phyloP scores from a whole-genome alignment of 1,140 invertebrate species.

The Ips nitidus region DNA sequence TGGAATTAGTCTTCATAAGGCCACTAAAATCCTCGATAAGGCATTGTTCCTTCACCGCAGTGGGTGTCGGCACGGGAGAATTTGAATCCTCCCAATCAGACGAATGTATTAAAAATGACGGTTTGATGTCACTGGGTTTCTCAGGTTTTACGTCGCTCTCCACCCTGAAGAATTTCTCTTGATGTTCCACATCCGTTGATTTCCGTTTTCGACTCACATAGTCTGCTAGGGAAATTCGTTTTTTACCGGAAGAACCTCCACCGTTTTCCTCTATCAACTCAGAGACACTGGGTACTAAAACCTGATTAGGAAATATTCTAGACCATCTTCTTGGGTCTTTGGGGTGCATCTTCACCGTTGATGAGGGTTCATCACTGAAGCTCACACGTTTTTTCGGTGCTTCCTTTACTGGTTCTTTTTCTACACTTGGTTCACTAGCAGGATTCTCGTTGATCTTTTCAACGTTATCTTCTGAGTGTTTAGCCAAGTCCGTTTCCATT shows the following conservation, averaged over 20 bases:
- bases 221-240: constrained; percentile 40
- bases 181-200: constrained; percentile 5
- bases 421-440: neutral
- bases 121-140: constrained; percentile 12
- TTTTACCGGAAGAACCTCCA: constrained; percentile 25
- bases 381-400: constrained; percentile 13
- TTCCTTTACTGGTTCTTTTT: neutral
- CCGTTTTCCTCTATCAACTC: constrained; percentile 30
- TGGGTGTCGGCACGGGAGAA: constrained; percentile 26
- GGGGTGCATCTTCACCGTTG: constrained; percentile 1
- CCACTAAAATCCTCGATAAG: constrained; percentile 36
- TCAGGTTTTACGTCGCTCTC: neutral
- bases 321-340: constrained; percentile 15
- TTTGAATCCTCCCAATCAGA: constrained; percentile 41
- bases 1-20: constrained; percentile 32
- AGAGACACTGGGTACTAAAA: constrained; percentile 28
- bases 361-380: constrained; percentile 17
- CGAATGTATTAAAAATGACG: constrained; percentile 26
- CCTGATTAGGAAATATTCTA: neutral
- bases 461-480: constrained; percentile 8
- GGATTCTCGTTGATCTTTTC: neutral
- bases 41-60: constrained; percentile 16
- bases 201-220: constrained; percentile 43
- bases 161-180: neutral
- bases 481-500: neutral